phyloP scores from a whole-genome alignment of 2,113 vertebrate species.

The Paradoxurus hermaphroditus region DNA sequence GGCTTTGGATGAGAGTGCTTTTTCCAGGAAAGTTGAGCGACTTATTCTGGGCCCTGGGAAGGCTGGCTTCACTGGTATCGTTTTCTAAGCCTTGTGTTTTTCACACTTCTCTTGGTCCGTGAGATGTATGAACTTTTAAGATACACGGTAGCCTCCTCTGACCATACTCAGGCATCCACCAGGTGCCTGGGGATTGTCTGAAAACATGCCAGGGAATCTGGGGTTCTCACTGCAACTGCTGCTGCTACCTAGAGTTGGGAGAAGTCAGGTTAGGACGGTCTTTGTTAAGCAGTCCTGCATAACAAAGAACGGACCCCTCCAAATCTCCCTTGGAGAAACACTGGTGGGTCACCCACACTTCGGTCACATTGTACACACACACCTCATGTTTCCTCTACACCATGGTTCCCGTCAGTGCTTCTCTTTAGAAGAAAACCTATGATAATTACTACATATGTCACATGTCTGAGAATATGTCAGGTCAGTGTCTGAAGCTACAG shows the following conservation, averaged over 20 bases:
- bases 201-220: not conserved
- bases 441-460: not conserved
- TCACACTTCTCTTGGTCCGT: not conserved
- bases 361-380: fast-evolving
- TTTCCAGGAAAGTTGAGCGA: not conserved
- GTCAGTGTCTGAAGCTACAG: not conserved
- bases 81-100: not conserved
- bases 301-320: not conserved
- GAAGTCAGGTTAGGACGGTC: not conserved
- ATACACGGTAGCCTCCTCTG: not conserved
- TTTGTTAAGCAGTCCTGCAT: not conserved
- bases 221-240: not conserved
- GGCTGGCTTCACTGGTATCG: not conserved
- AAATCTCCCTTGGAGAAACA: not conserved
- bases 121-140: not conserved
- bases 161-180: not conserved
- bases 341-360: not conserved
- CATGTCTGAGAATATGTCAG: not conserved
- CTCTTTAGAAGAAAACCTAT: not conserved
- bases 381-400: not conserved
- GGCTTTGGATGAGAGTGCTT: not conserved
- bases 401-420: not conserved
- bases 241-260: not conserved
- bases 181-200: not conserved
- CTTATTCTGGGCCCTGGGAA: not conserved